Evolutionary conservation across 2,888 invertebrate species (phyloP), one percentile per base, ranked within the genome.

Genomic region (Sipha maydis): DNA sequence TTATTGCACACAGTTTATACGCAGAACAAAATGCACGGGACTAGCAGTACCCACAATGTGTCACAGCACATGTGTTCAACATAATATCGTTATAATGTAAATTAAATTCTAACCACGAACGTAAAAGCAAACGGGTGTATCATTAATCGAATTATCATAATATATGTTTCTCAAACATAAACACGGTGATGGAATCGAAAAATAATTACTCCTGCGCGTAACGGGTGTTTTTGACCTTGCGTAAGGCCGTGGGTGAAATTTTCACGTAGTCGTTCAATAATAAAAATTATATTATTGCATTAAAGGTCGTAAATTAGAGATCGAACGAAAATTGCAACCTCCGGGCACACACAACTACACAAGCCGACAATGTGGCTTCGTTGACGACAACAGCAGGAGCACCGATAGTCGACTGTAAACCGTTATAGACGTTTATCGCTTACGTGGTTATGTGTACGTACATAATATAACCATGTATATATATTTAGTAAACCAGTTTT

Each of bases 201-300:
- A 69, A 54, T 31, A 71, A 54, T 71, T 71, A 83, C 71, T 48
- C 31, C 69, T 41, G 28, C 31, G 25, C 4, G 48, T 83, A 83
- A 83, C 71, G 83, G 82, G 34, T 48, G 5, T 71, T 71, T 83
- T 19, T 83, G 83, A 83, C 83, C 83, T 83, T 83, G 83, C 48
- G 69, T 83, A 71, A 83, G 83, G 83, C 31, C 83, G 71, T 83
- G 71, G 83, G 83, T 83, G 83, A 83, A 83, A 83, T 83, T 83
- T 83, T 71, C 71, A 71, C 71, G 31, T 28, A 48, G 9, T 7
- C 82, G 69, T 31, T 31, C 48, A 71, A 83, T 83, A 71, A 71
- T 83, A 83, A 71, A 71, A 83, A 31, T 83, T 71, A 31, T 71
- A 71, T 83, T 71, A 83, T 25, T 48, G 48, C 83, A 21, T 83